Base-by-base conservation (phyloP, 2,113 vertebrate species). In the Lophura nycthemera region DNA sequence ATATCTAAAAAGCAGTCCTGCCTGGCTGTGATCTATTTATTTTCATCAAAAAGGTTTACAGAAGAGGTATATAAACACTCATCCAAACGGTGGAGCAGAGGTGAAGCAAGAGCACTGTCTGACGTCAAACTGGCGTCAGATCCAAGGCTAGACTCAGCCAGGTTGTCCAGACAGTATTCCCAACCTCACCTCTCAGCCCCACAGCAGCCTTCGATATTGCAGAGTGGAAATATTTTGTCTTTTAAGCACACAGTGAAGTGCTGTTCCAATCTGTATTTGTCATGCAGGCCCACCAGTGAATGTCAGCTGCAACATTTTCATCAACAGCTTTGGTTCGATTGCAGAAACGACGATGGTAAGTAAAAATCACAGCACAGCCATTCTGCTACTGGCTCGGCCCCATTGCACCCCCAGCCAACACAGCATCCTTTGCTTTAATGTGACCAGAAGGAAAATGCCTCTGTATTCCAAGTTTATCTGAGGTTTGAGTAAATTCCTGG, bases 311-410 rank as follows among this genome's bases (percentile, higher is more conserved):
- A 99, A 99, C 98, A 99, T 99, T 98, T 99, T 99, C 97, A 99
- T 99, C 98, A 99, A 99, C 99, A 99, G 99, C 94, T 99, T 99
- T 70, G 99, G 99, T n/a, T 99, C 99, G 70, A 99, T 99, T 79
- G 99, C 99, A 92, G 99, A 99, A 97, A 99, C 99, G 6, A 99
- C 99, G 18, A 99, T 99, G 99, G 99, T 99, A 86, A 99, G 99
- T 96, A 52, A 43, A 93, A 38, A 87, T 52, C 84, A 77, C 82
- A 96, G 84, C 69, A 83, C 83, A 89, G 87, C 94, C 93, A 81
- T 82, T 94, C 83, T 17, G 77, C 84, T 73, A 3, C 61, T 57
- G 60, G 19, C 89, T 88, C 57, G 63, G 85, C 40, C 76, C 89
- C 60, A 29, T 24, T 81, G 60, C 50, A 13, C 60, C 50, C 74